Evolutionary conservation across 2,888 invertebrate genomes (phyloP).

Genomic region (Cephonodes hylas): DNA sequence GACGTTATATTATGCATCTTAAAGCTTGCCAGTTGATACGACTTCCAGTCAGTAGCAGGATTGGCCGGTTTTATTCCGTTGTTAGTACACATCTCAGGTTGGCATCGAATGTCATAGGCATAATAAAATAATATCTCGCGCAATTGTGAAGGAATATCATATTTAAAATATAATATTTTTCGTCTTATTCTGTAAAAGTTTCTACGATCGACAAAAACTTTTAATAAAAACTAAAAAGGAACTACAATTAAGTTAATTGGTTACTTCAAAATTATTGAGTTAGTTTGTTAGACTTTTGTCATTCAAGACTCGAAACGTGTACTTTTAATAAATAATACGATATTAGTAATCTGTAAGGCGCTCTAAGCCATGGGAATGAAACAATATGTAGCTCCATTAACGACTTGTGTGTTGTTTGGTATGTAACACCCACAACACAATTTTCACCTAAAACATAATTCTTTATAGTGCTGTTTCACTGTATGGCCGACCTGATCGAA

Average conservation of each 20-base stretch:
- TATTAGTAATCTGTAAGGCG: constrained; percentile 28
- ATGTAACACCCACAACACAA: background rate
- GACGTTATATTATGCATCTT: too few species aligned
- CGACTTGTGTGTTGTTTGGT: background rate
- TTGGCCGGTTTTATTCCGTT: background rate
- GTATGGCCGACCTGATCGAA: constrained; percentile 25
- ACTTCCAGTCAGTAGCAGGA: too few species aligned
- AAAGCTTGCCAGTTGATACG: too few species aligned
- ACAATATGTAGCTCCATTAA: constrained; percentile 18
- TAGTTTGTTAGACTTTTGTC: background rate
- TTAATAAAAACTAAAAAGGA: background rate
- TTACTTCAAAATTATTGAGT: background rate
- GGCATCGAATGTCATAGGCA: background rate
- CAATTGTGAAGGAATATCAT: background rate
- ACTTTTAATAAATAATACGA: constrained; percentile 28
- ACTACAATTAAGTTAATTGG: background rate
- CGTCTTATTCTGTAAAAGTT: too few species aligned
- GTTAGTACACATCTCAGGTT: background rate
- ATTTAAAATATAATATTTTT: too few species aligned
- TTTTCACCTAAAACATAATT: constrained; percentile 4
- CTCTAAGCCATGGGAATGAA: constrained; percentile 37
- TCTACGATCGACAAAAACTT: too few species aligned
- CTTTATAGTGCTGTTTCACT: background rate
- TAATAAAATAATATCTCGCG: too few species aligned
- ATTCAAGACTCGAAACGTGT: background rate